Evolutionary conservation across 2,797 vertebrate species (phyloP).

Genomic region (Phylloscopus collybita): DNA sequence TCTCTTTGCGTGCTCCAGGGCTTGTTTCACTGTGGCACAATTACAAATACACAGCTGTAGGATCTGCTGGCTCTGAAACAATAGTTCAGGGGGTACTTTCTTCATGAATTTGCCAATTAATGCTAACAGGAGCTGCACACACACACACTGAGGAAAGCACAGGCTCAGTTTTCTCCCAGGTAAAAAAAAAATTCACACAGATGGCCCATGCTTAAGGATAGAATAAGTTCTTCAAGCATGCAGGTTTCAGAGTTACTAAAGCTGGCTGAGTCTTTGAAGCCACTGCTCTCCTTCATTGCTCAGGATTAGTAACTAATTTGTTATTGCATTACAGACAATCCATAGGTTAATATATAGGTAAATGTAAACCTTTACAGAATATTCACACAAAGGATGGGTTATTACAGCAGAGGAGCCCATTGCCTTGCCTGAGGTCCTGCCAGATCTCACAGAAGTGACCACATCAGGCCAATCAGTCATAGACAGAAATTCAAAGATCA

Average conservation of each 20-base stretch:
- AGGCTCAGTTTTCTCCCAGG: background rate
- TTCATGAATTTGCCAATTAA: background rate
- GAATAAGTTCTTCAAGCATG: background rate
- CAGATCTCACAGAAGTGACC: background rate
- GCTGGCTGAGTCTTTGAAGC: conserved; percentile 14
- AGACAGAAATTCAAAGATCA: background rate
- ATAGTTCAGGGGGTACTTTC: background rate
- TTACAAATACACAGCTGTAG: background rate
- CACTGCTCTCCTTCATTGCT: background rate
- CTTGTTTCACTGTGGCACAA: background rate
- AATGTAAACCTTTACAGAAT: background rate
- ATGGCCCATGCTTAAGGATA: background rate
- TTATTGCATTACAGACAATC: background rate
- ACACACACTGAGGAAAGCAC: background rate
- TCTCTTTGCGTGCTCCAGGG: conserved; percentile 16
- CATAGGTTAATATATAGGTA: background rate
- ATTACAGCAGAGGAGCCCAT: background rate
- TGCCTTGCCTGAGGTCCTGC: background rate
- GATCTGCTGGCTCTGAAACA: conserved; percentile 25
- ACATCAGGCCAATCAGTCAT: background rate
- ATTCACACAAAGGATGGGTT: background rate
- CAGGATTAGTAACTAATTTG: background rate
- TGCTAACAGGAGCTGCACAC: background rate
- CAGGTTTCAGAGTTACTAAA: background rate
- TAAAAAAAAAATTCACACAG: background rate